Base-by-base conservation (phyloP, 2,113 vertebrate species). In the Syrrhaptes paradoxus region DNA sequence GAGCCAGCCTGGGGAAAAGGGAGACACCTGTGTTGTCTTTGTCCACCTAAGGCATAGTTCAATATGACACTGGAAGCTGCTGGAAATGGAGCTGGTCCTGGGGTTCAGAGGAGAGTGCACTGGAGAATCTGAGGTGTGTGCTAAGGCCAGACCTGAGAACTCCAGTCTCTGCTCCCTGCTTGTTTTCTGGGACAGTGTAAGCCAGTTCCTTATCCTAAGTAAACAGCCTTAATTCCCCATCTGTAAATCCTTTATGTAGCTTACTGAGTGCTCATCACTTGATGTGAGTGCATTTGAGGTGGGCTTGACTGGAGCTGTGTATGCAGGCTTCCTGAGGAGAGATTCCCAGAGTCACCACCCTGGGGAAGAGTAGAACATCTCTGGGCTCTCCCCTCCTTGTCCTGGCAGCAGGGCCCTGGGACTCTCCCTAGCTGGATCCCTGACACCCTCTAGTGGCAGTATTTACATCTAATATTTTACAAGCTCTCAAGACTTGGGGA, bases 361-460 rank as follows among this genome's bases (percentile, higher is more conserved):
- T 21, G 41, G 29, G 68, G 0, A 6, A 25, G 18, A 32, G 46
- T 38, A 49, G 24, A 82, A 32, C 15, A 18, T 43, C 59, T 36
- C 43, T 3, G 1, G 58, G 25, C 49, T 83, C 43, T 22, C 46
- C 46, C 6, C 14, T 54, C 34, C 41, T 63, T 5, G 0, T 65
- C 58, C 72, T 34, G 36, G 4, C 58, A 29, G 36, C 51, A 10
- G n/a, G 43, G 29, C 77, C 24, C 26, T 36, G 80, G 74, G 57
- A 49, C 57, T 77, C 66, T 95, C 46, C 34, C 90, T 92, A 2
- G 26, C 76, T 81, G 80, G 29, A 80, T 75, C 86, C 96, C 29
- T 93, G 34, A 86, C 94, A 75, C 96, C 96, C 96, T 96, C 96
- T 97, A 96, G 95, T 88, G 96, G 95, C 67, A 88, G 32, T 86